Conservation (phyloP, 2,113 vertebrate genomes). For the Hiodon tergisus region DNA sequence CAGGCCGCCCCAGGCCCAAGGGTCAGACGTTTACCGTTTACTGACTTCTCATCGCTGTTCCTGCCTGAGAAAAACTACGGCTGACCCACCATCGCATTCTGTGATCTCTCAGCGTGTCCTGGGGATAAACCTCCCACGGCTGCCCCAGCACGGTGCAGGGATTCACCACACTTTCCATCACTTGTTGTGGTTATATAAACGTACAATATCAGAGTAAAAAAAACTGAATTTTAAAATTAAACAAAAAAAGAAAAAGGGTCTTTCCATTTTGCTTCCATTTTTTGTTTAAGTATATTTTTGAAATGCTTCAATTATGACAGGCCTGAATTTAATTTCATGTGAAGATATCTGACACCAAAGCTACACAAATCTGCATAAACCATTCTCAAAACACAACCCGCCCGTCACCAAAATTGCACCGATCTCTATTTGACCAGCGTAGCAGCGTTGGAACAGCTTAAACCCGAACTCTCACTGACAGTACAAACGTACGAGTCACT, state of each 20-base stretch:
- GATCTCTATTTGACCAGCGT: neutral
- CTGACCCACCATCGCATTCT: too few relatives aligned
- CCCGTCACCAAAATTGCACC: neutral
- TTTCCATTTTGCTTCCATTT: too few relatives aligned
- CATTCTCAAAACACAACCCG: neutral
- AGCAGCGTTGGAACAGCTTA: neutral
- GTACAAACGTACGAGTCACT: neutral
- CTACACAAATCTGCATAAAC: too few relatives aligned
- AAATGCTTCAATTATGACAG: too few relatives aligned
- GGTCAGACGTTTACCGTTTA: too few relatives aligned
- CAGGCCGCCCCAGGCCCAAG: too few relatives aligned
- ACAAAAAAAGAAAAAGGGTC: neutral
- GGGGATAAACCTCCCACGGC: conserved; percentile 60
- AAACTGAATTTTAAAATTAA: neutral
- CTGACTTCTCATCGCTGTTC: too few relatives aligned
- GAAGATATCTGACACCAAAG: too few relatives aligned
- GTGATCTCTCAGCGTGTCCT: conserved; percentile 45
- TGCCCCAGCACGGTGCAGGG: conserved; percentile 43
- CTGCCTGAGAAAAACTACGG: too few relatives aligned
- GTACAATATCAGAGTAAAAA: neutral
- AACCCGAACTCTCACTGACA: neutral
- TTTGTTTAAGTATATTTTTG: too few relatives aligned
- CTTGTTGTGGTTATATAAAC: conserved; percentile 61
- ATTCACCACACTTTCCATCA: conserved; percentile 42
- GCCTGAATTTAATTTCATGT: too few relatives aligned